Conservation (phyloP, 1,140 invertebrate species). For the Carposina sasakii region DNA sequence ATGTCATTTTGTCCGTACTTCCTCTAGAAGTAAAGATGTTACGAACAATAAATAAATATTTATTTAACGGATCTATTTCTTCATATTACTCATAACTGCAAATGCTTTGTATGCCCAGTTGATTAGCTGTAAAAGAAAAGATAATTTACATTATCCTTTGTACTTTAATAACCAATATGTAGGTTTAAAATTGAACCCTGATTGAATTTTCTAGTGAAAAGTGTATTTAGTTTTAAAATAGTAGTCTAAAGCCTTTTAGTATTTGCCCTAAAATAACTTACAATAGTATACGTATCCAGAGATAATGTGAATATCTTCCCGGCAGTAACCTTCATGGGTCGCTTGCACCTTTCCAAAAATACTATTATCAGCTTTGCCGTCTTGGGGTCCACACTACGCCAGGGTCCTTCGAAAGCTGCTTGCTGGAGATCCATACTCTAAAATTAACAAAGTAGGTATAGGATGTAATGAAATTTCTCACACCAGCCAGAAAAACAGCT, state of each 20-base stretch:
- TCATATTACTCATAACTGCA: slow-evolving; percentile 64
- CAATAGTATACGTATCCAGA: slow-evolving; percentile 62
- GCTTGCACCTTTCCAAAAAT: slow-evolving; percentile 57
- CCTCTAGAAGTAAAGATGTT: no score
- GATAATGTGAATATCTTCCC: slow-evolving; percentile 66
- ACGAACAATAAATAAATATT: no score
- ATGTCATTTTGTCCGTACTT: background rate
- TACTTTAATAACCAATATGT: background rate
- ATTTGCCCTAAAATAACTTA: slow-evolving; percentile 29
- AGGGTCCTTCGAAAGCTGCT: slow-evolving; percentile 57
- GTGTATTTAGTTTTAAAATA: background rate
- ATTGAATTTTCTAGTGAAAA: background rate
- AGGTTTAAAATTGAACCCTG: background rate
- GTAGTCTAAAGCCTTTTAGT: background rate
- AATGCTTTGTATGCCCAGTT: slow-evolving; percentile 67
- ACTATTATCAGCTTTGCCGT: slow-evolving; percentile 50
- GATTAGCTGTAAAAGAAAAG: slow-evolving; percentile 53
- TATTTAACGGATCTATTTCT: slow-evolving; percentile 44
- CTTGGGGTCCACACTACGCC: slow-evolving; percentile 42
- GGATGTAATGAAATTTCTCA: no score
- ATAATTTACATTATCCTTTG: slow-evolving; percentile 6
- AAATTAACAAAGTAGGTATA: no score
- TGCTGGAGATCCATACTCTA: slow-evolving; percentile 32
- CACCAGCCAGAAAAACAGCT: no score
- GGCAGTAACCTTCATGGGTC: slow-evolving; percentile 54